Conservation (phyloP, 2,113 vertebrate genomes). For the crab-eating macaque (Macaca fascicularis) region T2T-MFA8v1.1 NC_088376.1:91376001-91376500, state of each 20-base stretch:
- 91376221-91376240: not conserved
- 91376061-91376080: not conserved
- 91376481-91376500: too few species aligned
- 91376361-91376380: too few species aligned
- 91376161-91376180: not conserved
- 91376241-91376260: not conserved
- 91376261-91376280: not conserved
- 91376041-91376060: not conserved
- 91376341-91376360: too few species aligned
- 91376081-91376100: not conserved
- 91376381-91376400: too few species aligned
- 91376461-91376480: too few species aligned
- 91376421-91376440: too few species aligned
- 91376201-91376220: not conserved
- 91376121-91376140: not conserved
- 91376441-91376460: too few species aligned
- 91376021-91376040: not conserved
- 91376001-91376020: not conserved
- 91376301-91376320: not conserved
- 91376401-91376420: too few species aligned
- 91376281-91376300: not conserved
- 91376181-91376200: not conserved
- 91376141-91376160: not conserved
- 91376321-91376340: too few species aligned
- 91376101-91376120: not conserved